Percentiles rank a stretch among this genome's conserved stretches.
Evolutionary conservation across 2,888 invertebrate species (phyloP).

Genomic region (Diogma glabrata): DNA sequence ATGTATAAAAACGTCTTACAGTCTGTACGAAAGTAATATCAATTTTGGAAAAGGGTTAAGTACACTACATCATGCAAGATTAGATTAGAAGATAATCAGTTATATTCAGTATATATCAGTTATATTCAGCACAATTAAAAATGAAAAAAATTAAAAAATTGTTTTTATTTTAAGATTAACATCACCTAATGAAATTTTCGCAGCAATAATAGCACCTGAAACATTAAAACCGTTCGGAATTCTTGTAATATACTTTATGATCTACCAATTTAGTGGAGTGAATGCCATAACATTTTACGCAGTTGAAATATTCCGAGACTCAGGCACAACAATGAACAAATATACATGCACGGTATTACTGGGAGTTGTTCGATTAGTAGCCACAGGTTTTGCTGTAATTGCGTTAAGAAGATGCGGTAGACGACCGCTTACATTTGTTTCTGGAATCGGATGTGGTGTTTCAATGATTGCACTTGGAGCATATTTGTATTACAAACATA

Average conservation of each 20-base stretch:
- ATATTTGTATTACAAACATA: conserved; percentile 46
- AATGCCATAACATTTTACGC: conserved; percentile 59
- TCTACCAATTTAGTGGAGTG: conserved; percentile 59
- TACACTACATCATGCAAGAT: no score
- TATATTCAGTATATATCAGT: no score
- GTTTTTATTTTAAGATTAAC: conserved; percentile 16
- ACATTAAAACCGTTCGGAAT: conserved; percentile 51
- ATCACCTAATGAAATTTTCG: conserved; percentile 38
- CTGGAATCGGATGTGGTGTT: conserved; percentile 48
- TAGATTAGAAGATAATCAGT: no score
- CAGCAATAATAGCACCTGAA: conserved; percentile 47
- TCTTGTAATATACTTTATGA: conserved; percentile 50
- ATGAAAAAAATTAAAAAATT: no score
- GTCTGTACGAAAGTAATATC: no score
- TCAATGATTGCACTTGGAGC: conserved; percentile 49
- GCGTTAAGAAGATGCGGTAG: conserved; percentile 48
- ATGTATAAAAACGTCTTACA: no score
- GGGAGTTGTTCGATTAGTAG: conserved; percentile 48
- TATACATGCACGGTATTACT: conserved; percentile 47
- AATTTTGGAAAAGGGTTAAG: no score
- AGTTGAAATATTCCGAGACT: conserved; percentile 50
- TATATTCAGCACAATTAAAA: no score
- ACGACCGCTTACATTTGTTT: conserved; percentile 51
- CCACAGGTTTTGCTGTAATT: conserved; percentile 50
- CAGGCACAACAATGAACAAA: conserved; percentile 44